phyloP scores from a whole-genome alignment of 2,888 invertebrate species.

The Lottia gigantea region DNA sequence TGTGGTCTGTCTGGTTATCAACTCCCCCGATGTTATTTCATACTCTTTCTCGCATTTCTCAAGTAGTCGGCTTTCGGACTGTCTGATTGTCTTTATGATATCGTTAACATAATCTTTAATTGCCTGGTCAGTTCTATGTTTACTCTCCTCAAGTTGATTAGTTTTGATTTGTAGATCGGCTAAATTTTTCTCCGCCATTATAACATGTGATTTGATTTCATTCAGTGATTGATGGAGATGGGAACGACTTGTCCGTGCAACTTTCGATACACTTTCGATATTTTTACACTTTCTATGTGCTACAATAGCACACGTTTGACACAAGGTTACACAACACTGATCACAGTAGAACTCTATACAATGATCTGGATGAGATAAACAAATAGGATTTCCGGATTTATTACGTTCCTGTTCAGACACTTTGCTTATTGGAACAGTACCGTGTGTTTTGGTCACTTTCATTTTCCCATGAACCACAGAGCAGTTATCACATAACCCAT shows the following conservation, averaged over 20 bases:
- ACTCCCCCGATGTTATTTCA: not conserved
- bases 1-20: not conserved
- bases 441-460: not conserved
- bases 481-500: not conserved
- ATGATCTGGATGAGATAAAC: not conserved
- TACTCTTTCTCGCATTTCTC: not conserved
- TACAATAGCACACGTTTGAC: not conserved
- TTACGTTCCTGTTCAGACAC: conserved; percentile 1
- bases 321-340: not conserved
- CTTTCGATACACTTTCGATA: not conserved
- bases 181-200: not conserved
- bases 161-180: not conserved
- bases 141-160: not conserved
- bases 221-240: not conserved
- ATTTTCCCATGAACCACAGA: not conserved
- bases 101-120: conserved; percentile 1
- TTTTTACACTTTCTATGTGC: not conserved
- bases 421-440: not conserved
- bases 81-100: not conserved
- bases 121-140: not conserved
- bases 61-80: not conserved
- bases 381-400: not conserved
- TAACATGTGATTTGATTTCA: not conserved
- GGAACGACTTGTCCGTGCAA: not conserved
- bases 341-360: conserved; percentile 5